A percentile compares a stretch with the other conserved stretches of the same genome.
Conservation (phyloP, 1,140 invertebrate species). For the Scaptomyza pallida region DNA sequence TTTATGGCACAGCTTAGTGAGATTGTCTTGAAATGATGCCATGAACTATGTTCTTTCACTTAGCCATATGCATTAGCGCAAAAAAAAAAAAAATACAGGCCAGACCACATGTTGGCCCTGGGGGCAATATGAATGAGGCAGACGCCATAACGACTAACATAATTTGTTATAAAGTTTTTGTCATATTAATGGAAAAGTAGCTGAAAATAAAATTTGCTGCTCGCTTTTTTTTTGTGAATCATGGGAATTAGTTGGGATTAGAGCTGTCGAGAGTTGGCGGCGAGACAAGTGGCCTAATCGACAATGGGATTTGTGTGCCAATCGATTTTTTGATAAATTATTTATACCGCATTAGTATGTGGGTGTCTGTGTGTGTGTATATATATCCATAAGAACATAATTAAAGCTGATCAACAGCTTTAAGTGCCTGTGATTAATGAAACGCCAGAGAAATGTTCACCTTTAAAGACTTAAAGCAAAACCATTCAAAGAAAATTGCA, state of each 20-base stretch:
- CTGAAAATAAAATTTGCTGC: slow-evolving; percentile 45
- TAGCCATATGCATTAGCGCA: not conserved
- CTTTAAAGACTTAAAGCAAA: not conserved
- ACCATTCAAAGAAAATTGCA: not conserved
- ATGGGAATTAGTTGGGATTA: slow-evolving; percentile 76
- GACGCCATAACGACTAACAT: slow-evolving; percentile 59
- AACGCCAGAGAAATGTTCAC: not conserved
- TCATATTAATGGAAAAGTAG: slow-evolving; percentile 79
- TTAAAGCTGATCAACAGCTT: slow-evolving; percentile 57
- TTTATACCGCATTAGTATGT: slow-evolving; percentile 49
- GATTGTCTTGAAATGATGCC: not conserved
- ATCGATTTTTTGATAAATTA: slow-evolving; percentile 80
- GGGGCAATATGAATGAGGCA: slow-evolving; percentile 15
- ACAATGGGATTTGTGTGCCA: slow-evolving; percentile 57
- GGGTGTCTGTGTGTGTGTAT: not conserved
- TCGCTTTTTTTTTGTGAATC: slow-evolving; percentile 48
- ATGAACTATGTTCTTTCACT: not conserved
- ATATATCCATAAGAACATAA: slow-evolving; percentile 47
- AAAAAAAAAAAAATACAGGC: slow-evolving; percentile 15
- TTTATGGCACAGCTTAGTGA: not conserved
- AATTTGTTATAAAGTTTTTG: slow-evolving; percentile 78
- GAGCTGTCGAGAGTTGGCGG: slow-evolving; percentile 35
- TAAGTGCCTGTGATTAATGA: slow-evolving; percentile 70
- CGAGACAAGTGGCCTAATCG: slow-evolving; percentile 44
- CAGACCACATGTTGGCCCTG: slow-evolving; percentile 42